Evolutionary conservation across 2,888 invertebrate species (phyloP).

Genomic region (Lycophotia porphyrea): DNA sequence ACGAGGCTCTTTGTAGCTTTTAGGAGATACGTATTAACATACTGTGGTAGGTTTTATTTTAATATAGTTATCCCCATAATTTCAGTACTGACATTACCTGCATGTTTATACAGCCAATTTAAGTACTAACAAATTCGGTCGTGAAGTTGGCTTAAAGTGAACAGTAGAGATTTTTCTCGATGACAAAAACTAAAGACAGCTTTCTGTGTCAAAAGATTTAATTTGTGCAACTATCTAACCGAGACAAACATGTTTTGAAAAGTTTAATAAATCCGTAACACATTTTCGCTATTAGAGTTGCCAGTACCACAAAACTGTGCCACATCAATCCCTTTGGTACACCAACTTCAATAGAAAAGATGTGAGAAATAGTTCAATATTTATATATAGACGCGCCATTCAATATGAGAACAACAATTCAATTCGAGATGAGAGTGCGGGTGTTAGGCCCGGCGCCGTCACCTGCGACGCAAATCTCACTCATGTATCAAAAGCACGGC

Average conservation of each 20-base stretch:
- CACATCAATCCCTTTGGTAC: conserved; percentile 16
- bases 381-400: conserved; percentile 65
- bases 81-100: background rate
- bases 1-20: conserved; percentile 16
- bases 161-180: background rate
- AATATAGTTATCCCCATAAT: background rate
- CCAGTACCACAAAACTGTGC: conserved; percentile 14
- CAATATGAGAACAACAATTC: conserved; percentile 75
- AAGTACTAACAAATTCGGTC: background rate
- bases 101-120: background rate
- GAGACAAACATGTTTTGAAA: conserved; percentile 25
- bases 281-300: conserved; percentile 16
- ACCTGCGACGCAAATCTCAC: conserved; percentile 79
- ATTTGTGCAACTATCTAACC: conserved; percentile 16
- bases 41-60: background rate
- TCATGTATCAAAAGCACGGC: conserved; percentile 80
- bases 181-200: background rate
- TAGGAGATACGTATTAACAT: background rate
- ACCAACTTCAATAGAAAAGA: conserved; percentile 37
- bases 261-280: conserved; percentile 21
- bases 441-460: conserved; percentile 69
- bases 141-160: background rate
- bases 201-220: conserved; percentile 12
- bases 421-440: conserved; percentile 75
- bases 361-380: conserved; percentile 52